Conservation (phyloP, 2,888 invertebrate species). For the Chrysomela aeneicollis region DNA sequence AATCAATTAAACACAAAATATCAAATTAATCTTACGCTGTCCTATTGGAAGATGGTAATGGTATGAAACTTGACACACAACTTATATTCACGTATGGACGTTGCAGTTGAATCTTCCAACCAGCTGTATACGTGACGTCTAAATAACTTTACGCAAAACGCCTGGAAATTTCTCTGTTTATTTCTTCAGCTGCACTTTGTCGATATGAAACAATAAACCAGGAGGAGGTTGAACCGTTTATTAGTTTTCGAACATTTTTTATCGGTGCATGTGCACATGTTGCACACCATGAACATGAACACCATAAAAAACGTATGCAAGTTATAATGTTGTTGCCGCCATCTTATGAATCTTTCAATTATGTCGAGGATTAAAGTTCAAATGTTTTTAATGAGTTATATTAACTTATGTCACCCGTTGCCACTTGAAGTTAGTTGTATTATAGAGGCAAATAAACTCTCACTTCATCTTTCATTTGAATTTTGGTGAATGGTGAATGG, state of each 20-base stretch:
- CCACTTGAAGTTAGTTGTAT: too few relatives aligned
- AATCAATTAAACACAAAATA: too few relatives aligned
- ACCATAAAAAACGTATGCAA: too few relatives aligned
- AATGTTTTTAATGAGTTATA: neutral
- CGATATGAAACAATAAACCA: slow-evolving; percentile 46
- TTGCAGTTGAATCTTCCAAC: neutral
- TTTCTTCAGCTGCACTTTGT: slow-evolving; percentile 45
- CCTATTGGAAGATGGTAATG: too few relatives aligned
- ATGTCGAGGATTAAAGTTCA: neutral
- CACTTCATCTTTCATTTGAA: too few relatives aligned
- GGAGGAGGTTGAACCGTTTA: slow-evolving; percentile 45
- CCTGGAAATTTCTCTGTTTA: slow-evolving; percentile 36
- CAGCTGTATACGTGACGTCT: slow-evolving; percentile 31
- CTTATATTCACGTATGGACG: neutral
- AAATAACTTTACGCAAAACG: slow-evolving; percentile 32
- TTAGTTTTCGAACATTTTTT: slow-evolving; percentile 41
- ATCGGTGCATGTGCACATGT: slow-evolving; percentile 39
- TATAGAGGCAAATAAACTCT: too few relatives aligned
- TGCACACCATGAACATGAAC: slow-evolving; percentile 8
- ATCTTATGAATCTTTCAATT: too few relatives aligned
- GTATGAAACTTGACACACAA: too few relatives aligned
- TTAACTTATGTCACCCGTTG: too few relatives aligned
- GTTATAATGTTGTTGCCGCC: neutral
- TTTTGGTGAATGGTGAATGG: too few relatives aligned
- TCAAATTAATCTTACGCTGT: too few relatives aligned